A percentile compares a stretch with the other conserved stretches of the same genome.
Evolutionary conservation across 1,140 invertebrate genomes (phyloP).

Genomic region (Brachionus koreanus): DNA sequence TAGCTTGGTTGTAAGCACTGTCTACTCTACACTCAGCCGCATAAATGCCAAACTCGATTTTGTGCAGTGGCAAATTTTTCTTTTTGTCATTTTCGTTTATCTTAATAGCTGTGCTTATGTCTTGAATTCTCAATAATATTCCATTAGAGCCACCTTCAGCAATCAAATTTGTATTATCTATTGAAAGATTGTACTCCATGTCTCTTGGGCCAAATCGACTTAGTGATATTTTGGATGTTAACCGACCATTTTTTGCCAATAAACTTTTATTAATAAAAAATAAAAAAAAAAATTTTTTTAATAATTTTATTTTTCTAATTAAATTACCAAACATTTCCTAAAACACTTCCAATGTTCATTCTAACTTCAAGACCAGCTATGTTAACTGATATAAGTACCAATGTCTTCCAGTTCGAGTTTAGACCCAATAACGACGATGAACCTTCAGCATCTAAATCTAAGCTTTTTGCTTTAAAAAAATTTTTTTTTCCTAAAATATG

Average conservation of each 20-base stretch:
- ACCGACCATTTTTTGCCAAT: constrained; percentile 56
- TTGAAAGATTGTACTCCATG: constrained; percentile 47
- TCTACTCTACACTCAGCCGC: constrained; percentile 33
- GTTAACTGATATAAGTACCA: constrained; percentile 90
- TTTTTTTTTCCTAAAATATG: neutral
- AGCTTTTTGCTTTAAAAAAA: neutral
- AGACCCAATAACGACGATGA: neutral
- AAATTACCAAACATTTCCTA: constrained; percentile 65
- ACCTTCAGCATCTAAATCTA: neutral
- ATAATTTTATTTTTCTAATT: neutral
- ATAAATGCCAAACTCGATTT: constrained; percentile 33
- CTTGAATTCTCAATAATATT: neutral
- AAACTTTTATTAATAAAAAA: neutral
- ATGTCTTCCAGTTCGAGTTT: constrained; percentile 73
- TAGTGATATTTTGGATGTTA: constrained; percentile 47
- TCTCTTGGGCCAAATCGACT: constrained; percentile 50
- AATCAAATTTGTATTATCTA: constrained; percentile 21
- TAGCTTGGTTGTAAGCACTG: constrained; percentile 40
- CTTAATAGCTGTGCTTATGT: neutral
- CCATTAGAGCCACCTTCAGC: constrained; percentile 33
- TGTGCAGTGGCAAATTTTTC: neutral
- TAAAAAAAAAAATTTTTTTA: neutral
- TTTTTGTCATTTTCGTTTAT: constrained; percentile 7
- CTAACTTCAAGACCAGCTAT: constrained; percentile 89
- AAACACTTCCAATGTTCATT: constrained; percentile 98